Evolutionary conservation across 2,797 vertebrate species (phyloP), one percentile per base, ranked within the genome.

Genomic region (Crenuchus spilurus): DNA sequence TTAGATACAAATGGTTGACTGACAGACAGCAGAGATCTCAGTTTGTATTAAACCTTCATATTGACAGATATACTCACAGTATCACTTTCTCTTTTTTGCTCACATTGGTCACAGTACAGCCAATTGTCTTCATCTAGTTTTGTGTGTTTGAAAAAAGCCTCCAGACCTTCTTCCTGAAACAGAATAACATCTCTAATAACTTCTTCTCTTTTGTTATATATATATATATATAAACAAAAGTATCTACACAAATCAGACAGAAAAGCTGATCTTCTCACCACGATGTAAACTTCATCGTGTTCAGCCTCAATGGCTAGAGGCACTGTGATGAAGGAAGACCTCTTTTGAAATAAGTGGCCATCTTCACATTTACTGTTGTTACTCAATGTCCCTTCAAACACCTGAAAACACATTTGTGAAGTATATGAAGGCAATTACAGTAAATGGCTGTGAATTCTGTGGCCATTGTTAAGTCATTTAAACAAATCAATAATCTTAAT

Each of bases 71-170:
- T 30, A 87, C 92, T 92, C 63, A 93, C 91, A 60, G 48, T 69
- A 10, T 75, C 61, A 2, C 84, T 83, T 64, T 91, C 81, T 41
- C 67, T 73, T 84, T 92, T 92, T 16, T 1, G 9, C 0, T 84
- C 77, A 82, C 92, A 92, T 0, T 0, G 0, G 0, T 92, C 85
- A 80, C 92, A 93, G 69, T 91, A 92, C 66, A 92, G 49, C 87
- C 87, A 87, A 77, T 93, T 81, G 3, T 87, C 83, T 78, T 87
- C 86, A 0, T 6, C 64, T 39, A 90, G 55, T 10, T 0, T 0
- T 0, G 65, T 55, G 2, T 6, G 0, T 55, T 30, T 24, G 60
- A 90, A 89, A 80, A 83, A 88, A 0, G 54, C 16, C 0, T 79
- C 0, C 2, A 88, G 10, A 52, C 72, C 55, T 1, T 66, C 28